phyloP scores from a whole-genome alignment of 2,113 vertebrate species.

The Cephalopholis sonnerati region DNA sequence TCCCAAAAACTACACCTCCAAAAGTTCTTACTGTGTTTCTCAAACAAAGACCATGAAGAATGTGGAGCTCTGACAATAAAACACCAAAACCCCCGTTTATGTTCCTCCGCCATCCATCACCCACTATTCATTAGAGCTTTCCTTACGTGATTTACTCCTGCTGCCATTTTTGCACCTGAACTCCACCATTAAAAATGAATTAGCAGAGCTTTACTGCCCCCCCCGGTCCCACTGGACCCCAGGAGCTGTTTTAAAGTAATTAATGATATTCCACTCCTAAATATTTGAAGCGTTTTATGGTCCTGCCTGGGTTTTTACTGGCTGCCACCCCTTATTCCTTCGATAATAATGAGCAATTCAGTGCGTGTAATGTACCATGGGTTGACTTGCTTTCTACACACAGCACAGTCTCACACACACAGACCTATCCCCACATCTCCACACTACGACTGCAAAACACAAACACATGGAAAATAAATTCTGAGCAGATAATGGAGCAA shows the following conservation, averaged over 20 bases:
- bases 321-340: constrained; percentile 22
- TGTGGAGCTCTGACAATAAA: constrained; percentile 11
- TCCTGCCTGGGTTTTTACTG: constrained; percentile 34
- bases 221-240: constrained; percentile 25
- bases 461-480: background rate
- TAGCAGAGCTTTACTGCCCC: constrained; percentile 40
- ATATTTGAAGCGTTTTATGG: constrained; percentile 60
- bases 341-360: constrained; percentile 45
- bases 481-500: background rate
- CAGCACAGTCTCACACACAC: background rate
- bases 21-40: background rate
- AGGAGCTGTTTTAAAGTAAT: constrained; percentile 56
- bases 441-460: background rate
- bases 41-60: constrained; percentile 35
- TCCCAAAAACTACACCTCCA: constrained; percentile 13
- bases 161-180: constrained; percentile 65
- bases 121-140: constrained; percentile 21
- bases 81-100: constrained; percentile 22
- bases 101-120: constrained; percentile 30
- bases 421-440: background rate
- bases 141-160: constrained; percentile 56
- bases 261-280: constrained; percentile 61
- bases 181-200: constrained; percentile 67
- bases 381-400: constrained; percentile 22
- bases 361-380: constrained; percentile 3